Percentiles rank a stretch among this genome's conserved stretches.
Conservation (phyloP, 2,797 vertebrate species). For the Streptopelia turtur region DNA sequence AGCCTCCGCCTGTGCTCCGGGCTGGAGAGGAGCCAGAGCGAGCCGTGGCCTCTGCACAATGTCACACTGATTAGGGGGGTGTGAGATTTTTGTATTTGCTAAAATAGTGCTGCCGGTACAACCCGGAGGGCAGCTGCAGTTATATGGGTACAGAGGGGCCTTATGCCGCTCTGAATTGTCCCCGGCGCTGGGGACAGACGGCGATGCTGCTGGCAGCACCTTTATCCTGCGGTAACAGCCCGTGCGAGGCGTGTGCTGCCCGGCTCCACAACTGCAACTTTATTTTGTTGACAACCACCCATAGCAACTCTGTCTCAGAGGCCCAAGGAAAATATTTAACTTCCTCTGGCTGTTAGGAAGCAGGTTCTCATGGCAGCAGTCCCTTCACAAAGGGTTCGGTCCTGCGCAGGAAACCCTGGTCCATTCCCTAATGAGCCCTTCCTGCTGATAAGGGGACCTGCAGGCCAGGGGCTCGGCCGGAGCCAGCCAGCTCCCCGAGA, state of each 20-base stretch:
- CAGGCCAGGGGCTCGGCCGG: slow-evolving; percentile 34
- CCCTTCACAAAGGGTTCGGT: slow-evolving; percentile 45
- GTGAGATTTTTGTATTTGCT: slow-evolving; percentile 2
- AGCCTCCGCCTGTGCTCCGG: neutral
- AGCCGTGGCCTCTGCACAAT: neutral
- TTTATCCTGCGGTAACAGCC: slow-evolving; percentile 9
- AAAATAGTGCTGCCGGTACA: neutral
- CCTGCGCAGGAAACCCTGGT: slow-evolving; percentile 71
- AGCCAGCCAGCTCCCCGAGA: slow-evolving; percentile 40
- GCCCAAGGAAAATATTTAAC: slow-evolving; percentile 70
- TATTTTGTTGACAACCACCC: neutral
- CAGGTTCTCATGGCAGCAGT: slow-evolving; percentile 47
- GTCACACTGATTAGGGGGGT: slow-evolving; percentile 29
- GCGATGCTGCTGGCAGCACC: neutral
- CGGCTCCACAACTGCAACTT: neutral
- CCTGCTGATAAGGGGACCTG: slow-evolving; percentile 69
- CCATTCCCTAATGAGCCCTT: slow-evolving; percentile 67
- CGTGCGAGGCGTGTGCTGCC: neutral
- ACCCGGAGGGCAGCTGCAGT: slow-evolving; percentile 16
- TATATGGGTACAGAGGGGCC: neutral
- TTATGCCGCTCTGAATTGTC: neutral
- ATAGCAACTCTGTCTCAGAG: slow-evolving; percentile 5
- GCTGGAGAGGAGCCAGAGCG: slow-evolving; percentile 58
- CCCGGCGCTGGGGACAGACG: neutral
- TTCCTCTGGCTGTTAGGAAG: slow-evolving; percentile 70